phyloP scores from a whole-genome alignment of 2,797 vertebrate species.

The Falco peregrinus region DNA sequence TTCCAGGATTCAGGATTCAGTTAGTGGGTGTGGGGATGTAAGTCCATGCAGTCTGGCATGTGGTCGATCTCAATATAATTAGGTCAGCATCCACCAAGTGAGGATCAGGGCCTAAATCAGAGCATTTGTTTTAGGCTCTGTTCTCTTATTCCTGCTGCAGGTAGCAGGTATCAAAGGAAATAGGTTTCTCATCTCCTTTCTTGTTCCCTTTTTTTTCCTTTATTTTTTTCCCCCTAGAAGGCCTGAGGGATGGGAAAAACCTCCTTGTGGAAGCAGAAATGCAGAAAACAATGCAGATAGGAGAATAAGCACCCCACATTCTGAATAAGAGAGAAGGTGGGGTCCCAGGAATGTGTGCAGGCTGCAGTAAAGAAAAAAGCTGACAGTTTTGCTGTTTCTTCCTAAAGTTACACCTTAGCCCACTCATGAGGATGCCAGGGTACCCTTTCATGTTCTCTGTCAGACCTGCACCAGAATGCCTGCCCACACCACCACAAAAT shows the following conservation, averaged over 20 bases:
- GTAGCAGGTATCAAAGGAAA: not conserved
- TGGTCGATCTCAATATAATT: not conserved
- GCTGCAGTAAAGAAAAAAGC: not conserved
- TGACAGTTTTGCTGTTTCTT: not conserved
- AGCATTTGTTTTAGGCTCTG: not conserved
- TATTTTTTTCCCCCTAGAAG: not conserved
- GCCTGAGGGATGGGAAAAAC: not conserved
- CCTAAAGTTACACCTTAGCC: not conserved
- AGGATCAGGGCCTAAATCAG: not conserved
- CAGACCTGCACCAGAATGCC: not conserved
- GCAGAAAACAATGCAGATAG: not conserved
- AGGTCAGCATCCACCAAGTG: not conserved
- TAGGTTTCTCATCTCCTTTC: not conserved
- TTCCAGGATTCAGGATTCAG: not conserved
- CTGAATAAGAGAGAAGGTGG: not conserved
- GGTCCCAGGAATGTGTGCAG: not conserved
- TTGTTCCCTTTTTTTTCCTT: fast-evolving
- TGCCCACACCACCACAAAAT: not conserved
- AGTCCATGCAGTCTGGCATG: not conserved
- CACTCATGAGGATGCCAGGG: fast-evolving
- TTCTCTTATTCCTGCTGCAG: not conserved
- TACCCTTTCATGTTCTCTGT: not conserved
- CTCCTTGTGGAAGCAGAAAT: not conserved
- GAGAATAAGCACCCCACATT: not conserved
- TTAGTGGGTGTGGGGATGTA: not conserved